A percentile compares a stretch with the other conserved stretches of the same genome.
These are phyloP conservation scores for Mormyrops attenuatus DNA, from an alignment of 2,797 vertebrate genomes.

Conservation along the genomic window DNA sequence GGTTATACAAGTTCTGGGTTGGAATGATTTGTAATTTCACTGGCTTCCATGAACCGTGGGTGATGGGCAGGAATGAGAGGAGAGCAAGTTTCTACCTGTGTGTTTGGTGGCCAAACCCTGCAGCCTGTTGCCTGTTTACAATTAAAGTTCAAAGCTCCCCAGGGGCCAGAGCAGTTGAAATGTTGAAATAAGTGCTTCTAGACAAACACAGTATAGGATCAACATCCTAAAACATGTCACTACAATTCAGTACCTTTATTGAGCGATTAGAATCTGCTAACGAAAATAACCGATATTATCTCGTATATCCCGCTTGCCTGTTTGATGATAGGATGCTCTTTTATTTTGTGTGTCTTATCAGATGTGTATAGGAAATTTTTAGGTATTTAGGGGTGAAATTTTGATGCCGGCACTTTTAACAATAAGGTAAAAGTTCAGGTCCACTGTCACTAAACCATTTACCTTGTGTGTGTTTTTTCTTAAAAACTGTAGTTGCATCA, in stretches of 20 bases:
- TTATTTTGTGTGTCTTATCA: not conserved
- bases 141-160: not conserved
- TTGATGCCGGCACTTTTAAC: not conserved
- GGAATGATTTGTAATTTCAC: not conserved
- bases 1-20: constrained; percentile 6
- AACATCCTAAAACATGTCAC: constrained; percentile 30
- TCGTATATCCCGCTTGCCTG: not conserved
- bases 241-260: constrained; percentile 18
- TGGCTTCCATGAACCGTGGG: not conserved
- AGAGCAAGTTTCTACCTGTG: constrained; percentile 10
- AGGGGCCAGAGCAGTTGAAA: constrained; percentile 16
- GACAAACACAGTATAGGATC: constrained; percentile 42
- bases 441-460: not conserved
- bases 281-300: constrained; percentile 4
- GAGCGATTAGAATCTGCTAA: constrained; percentile 12
- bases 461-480: not conserved
- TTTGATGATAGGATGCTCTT: not conserved
- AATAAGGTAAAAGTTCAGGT: not conserved
- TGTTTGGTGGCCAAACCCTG: constrained; percentile 3
- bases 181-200: not conserved
- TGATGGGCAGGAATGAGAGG: constrained; percentile 12
- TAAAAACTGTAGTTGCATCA: not conserved
- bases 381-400: not conserved
- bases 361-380: not conserved
- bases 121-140: constrained; percentile 14